These are phyloP conservation scores for Tauraco hartlaubi DNA, from an alignment of 2,797 vertebrate species.

Conservation along the genomic window DNA sequence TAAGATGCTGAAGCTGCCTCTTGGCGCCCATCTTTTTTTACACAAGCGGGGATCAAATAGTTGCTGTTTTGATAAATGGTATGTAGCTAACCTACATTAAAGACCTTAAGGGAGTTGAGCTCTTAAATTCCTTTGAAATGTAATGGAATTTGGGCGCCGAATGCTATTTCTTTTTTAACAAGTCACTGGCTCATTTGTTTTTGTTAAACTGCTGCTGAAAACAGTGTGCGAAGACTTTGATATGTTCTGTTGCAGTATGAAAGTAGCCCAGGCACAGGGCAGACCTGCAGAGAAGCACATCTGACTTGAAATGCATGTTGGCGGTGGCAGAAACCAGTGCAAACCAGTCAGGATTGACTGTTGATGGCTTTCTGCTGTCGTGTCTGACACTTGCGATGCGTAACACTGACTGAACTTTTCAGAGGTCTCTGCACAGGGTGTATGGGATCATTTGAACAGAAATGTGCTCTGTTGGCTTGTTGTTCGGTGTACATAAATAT, in stretches of 20 bases:
- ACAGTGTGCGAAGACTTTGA: background rate
- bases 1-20: conserved; percentile 18
- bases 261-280: background rate
- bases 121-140: conserved; percentile 37
- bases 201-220: conserved; percentile 15
- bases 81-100: conserved; percentile 22
- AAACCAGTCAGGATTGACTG: background rate
- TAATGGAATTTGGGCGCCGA: background rate
- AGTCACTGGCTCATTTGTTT: background rate
- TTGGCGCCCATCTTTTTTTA: conserved; percentile 36
- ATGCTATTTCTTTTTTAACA: background rate
- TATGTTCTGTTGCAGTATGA: background rate
- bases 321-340: background rate
- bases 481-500: background rate
- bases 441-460: background rate
- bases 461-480: background rate
- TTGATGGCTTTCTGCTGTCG: background rate
- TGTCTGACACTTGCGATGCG: background rate
- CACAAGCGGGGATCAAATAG: conserved; percentile 24
- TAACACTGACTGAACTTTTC: background rate
- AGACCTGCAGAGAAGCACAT: background rate
- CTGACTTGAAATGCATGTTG: background rate
- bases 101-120: conserved; percentile 22
- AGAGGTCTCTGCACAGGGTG: background rate
- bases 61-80: conserved; percentile 61